Conservation (phyloP, 35 echinoderm and acorn worm genomes). For the Stichopus chloronotus region DNA sequence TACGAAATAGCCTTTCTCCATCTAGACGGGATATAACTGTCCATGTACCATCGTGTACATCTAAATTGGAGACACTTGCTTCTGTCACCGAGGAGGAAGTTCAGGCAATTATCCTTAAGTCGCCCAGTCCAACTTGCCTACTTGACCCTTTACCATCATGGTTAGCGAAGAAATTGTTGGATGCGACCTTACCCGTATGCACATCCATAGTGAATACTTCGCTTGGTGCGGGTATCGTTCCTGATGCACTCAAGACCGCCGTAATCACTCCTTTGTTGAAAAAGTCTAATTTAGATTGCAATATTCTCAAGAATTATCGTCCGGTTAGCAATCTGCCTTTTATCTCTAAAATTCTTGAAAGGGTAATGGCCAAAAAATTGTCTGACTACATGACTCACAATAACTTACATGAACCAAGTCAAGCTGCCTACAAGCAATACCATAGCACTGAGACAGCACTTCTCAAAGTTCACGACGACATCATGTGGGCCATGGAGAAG, state of each 20-base stretch:
- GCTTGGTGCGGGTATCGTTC: too few relatives aligned
- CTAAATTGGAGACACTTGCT: neutral
- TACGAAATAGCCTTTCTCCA: neutral
- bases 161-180: slow-evolving; percentile 40
- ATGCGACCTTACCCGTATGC: neutral
- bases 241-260: neutral
- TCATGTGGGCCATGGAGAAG: too few relatives aligned
- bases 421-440: too few relatives aligned
- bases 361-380: too few relatives aligned
- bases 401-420: too few relatives aligned
- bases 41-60: neutral
- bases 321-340: too few relatives aligned
- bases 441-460: too few relatives aligned
- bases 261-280: slow-evolving; percentile 58
- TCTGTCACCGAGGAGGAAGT: slow-evolving; percentile 23
- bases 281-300: slow-evolving; percentile 48
- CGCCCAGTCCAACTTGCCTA: slow-evolving; percentile 49
- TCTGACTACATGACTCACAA: too few relatives aligned
- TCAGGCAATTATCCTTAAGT: neutral
- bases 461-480: too few relatives aligned
- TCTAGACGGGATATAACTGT: neutral
- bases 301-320: too few relatives aligned
- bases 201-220: too few relatives aligned
- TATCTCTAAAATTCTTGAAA: too few relatives aligned
- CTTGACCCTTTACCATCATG: slow-evolving; percentile 70